Evolutionary conservation across 2,888 invertebrate species (phyloP), one percentile per base, ranked within the genome.

Genomic region (Macrosiphum euphorbiae): DNA sequence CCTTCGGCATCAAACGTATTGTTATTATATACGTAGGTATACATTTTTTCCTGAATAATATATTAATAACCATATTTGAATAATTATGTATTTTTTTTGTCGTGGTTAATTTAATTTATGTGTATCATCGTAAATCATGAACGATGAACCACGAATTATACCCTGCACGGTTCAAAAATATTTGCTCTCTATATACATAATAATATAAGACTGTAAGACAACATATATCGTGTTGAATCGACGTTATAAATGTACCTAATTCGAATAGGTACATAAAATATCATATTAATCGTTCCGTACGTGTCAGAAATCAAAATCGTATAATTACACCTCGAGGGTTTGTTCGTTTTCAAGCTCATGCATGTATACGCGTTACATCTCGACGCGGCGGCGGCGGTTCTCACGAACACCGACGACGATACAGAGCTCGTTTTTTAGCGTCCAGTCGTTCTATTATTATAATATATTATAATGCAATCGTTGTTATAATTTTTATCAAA

Each of bases 281-380:
- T 41, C n/a, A 20, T n/a, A 88, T 93, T 93, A 93, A 93, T 90
- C 89, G 89, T 89, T 90, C 26, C 35, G 90, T 93, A 90, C 90
- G 93, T 90, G 93, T 93, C 90, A 85, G 84, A 93, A 90, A 93
- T 86, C 85, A 86, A 90, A 92, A 89, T 89, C 78, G 35, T 92
- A 89, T 92, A 89, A 93, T 93, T 93, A 90, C 50, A 85, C 58
- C 89, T 52, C 28, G 47, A 47, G 89, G 89, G 92, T 78, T 78
- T 58, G 88, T 92, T 44, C 58, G 84, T 78, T 92, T 84, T 78
- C 47, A 88, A 89, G 89, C 89, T 47, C 35, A 89, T 78, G 8
- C 8, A 89, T 93, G 44, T 8, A 78, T 24, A 41, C 78, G 20
- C 78, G n/a, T 88, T 67, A 92, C 88, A 92, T 88, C 88, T 88